phyloP scores from a whole-genome alignment of 2,113 vertebrate species.

The Amblyornis subalaris region DNA sequence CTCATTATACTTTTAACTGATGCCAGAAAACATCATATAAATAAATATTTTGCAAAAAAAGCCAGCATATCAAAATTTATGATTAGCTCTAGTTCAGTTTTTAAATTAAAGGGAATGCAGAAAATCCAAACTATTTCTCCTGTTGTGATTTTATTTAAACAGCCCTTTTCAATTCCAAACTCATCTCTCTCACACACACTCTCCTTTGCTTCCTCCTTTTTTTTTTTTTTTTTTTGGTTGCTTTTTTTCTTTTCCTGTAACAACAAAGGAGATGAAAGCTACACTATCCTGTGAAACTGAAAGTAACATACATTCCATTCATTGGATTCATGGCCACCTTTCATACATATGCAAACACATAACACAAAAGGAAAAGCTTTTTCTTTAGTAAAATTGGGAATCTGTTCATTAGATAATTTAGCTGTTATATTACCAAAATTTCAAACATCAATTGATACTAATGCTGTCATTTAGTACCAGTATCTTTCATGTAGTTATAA shows the following conservation, averaged over 20 bases:
- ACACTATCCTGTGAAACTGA: background rate
- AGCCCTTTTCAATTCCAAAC: background rate
- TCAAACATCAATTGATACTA: background rate
- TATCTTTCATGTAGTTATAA: background rate
- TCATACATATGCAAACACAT: background rate
- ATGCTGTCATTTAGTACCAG: background rate
- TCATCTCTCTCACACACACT: background rate
- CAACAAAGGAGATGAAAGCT: background rate
- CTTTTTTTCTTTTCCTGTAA: background rate
- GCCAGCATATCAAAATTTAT: background rate
- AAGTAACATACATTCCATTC: background rate
- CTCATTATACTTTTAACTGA: background rate
- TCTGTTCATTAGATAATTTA: background rate
- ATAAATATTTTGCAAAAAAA: background rate
- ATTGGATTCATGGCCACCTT: background rate
- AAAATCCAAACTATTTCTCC: background rate
- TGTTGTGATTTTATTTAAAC: background rate
- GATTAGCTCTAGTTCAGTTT: rapidly evolving
- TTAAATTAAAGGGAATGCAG: background rate
- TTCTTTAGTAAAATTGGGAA: background rate
- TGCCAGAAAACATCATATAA: background rate
- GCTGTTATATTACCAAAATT: background rate
- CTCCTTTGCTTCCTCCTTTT: background rate
- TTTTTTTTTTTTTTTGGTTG: too few species aligned
- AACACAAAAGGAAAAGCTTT: background rate